Percentiles rank a stretch among this genome's conserved stretches.
Conservation (phyloP, 2,888 invertebrate species). For the Malthinus seriepunctatus region DNA sequence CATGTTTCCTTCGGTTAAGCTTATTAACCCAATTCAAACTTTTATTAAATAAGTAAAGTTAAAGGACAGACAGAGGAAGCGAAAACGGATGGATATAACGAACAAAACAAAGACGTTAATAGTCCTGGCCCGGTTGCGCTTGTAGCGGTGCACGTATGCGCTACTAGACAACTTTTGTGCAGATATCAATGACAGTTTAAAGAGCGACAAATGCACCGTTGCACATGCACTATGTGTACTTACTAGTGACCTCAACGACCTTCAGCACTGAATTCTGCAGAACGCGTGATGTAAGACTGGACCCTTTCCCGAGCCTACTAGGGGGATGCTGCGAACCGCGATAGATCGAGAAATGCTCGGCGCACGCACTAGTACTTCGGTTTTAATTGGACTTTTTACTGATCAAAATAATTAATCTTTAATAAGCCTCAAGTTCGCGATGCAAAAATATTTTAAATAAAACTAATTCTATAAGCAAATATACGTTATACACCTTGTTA, state of each 20-base stretch:
- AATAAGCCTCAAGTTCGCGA: too few relatives aligned
- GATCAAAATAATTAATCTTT: conserved; percentile 13
- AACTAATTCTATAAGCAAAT: too few relatives aligned
- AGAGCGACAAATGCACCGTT: conserved; percentile 39
- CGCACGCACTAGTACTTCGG: conserved; percentile 56
- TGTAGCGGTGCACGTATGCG: conserved; percentile 29
- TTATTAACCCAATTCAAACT: conserved; percentile 37
- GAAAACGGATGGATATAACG: conserved; percentile 51
- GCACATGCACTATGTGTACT: conserved; percentile 40
- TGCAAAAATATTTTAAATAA: too few relatives aligned
- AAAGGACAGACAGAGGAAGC: conserved; percentile 46
- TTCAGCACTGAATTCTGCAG: conserved; percentile 46
- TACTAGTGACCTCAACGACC: conserved; percentile 47
- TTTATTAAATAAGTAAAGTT: conserved; percentile 40
- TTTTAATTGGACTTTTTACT: conserved; percentile 56
- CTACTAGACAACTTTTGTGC: conserved; percentile 33
- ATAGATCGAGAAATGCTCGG: conserved; percentile 56
- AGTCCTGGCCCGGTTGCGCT: conserved; percentile 38
- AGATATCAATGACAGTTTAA: conserved; percentile 38
- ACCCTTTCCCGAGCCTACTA: conserved; percentile 49
- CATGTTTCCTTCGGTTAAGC: conserved; percentile 23
- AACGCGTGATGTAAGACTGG: conserved; percentile 53
- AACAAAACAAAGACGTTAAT: conserved; percentile 52
- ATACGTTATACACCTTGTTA: too few relatives aligned
- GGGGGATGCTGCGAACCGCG: conserved; percentile 54